Evolutionary conservation across 64 coral and sea anemone genomes (phyloP), one percentile per base, ranked within the genome.

Genomic region (Pachyseris speciosa): DNA sequence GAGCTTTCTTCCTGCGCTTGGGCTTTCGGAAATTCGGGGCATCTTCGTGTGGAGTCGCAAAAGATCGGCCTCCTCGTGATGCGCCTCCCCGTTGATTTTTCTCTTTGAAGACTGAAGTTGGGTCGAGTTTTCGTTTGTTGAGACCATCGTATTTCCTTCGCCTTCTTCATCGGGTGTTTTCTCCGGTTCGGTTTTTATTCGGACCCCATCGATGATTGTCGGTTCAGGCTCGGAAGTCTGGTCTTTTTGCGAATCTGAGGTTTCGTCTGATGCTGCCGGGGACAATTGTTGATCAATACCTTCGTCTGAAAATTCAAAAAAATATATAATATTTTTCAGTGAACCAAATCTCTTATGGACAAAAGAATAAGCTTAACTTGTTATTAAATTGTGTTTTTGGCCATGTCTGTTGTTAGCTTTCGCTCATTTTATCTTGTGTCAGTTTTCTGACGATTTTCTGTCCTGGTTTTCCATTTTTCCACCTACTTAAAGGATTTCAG

Each of bases 181-280:
- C 27, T 75, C 33, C 7, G 95, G 95, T 61, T 97, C 95, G 74
- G 91, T 89, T 74, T 97, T 97, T 48, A 97, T 97, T 85, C 66
- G 79, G 20, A 97, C 69, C 7, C 91, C 91, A 28, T 90, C 87
- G 8, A 75, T 64, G 12, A 89, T 24, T 48, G 57, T 92, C 50
- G 36, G 49, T 66, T 88, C 36, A 47, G 36, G 59, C 37, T 69
- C 84, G 48, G 40, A 45, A 57, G 74, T 31, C 17, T 26, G 80
- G 9, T 89, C 69, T 55, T 50, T 66, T 37, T 85, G 86, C 11
- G 72, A 52, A 26, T 89, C 74, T 2, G 32, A 51, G 55, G 84
- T 90, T 68, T 90, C 77, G 30, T 85, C 71, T 22, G 80, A 77
- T 69, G 31, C 51, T 38, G 77, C 63, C n/a, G 77, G 77, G 22